Percentiles rank a stretch among this genome's conserved stretches.
These are phyloP conservation scores for Desoria tigrina DNA, from an alignment of 2,888 invertebrate genomes.

Conservation along the genomic window DNA sequence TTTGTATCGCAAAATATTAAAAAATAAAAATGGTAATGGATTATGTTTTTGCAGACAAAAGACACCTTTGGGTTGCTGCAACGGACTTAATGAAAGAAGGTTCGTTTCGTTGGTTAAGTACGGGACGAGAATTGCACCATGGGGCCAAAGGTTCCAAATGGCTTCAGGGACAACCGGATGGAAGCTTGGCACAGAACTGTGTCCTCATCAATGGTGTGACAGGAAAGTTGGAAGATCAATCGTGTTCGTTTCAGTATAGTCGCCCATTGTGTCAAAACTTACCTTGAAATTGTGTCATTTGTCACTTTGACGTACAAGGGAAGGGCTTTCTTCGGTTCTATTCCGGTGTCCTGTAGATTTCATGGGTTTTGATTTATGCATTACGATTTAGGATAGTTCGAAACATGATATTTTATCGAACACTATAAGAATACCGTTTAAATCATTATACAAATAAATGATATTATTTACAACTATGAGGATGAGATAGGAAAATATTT, in stretches of 20 bases:
- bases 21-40: not conserved
- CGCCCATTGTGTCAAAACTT: slow-evolving; percentile 40
- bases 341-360: too few species aligned
- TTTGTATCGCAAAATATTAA: not conserved
- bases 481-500: too few species aligned
- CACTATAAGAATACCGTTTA: too few species aligned
- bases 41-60: slow-evolving; percentile 22
- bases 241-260: slow-evolving; percentile 40
- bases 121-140: slow-evolving; percentile 9
- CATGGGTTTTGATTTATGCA: too few species aligned
- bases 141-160: slow-evolving; percentile 26
- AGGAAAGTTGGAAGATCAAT: slow-evolving; percentile 40
- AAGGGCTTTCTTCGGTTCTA: too few species aligned
- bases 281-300: slow-evolving; percentile 20
- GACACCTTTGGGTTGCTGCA: slow-evolving; percentile 42
- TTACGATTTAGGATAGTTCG: too few species aligned
- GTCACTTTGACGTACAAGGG: not conserved
- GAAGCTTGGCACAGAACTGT: slow-evolving; percentile 39
- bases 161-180: slow-evolving; percentile 39
- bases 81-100: slow-evolving; percentile 41
- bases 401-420: too few species aligned
- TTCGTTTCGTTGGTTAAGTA: slow-evolving; percentile 35
- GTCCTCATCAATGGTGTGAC: slow-evolving; percentile 41
- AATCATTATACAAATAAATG: too few species aligned
- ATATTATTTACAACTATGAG: too few species aligned